Evolutionary conservation across 2,797 vertebrate genomes (phyloP), one percentile per base, ranked within the genome.

Genomic region (Pseudochromis fuscus): DNA sequence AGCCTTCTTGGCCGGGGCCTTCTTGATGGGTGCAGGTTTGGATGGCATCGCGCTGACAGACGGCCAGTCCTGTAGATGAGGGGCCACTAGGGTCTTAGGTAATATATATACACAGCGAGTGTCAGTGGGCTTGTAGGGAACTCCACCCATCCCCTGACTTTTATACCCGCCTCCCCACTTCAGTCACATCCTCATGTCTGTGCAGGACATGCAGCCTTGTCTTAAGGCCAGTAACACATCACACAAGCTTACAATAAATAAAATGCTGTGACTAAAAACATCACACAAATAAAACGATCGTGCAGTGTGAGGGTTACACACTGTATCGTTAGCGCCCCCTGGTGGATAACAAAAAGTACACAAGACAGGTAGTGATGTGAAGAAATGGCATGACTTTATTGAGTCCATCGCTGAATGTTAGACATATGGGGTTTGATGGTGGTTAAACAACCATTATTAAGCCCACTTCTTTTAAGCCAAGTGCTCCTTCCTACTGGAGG

Each of bases 321-420:
- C 24, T 27, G n/a, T 11, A 28, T 25, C 8, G 23, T 24, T 50
- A 45, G 44, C n/a, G 46, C 62, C 77, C 46, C 49, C 67, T 16
- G 23, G 61, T 42, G 84, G 82, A n/a, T 0, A 56, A 60, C 10
- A 44, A 40, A 8, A 44, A 0, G 0, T 25, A 65, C 64, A 51
- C 8, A 13, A 73, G 38, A 70, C 51, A 63, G 23, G 42, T 7
- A 37, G 10, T 69, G 75, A 86, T 69, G 67, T 82, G 81, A 90
- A 83, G 81, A 89, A n/a, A 92, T 92, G 92, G 84, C 90, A 92
- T 91, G 88, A 88, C 66, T 94, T 95, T 94, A 94, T 94, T 94
- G 86, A 87, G 81, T 91, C 87, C 88, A 74, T 81, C 84, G 87
- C 82, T 89, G 76, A 87, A 89, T 88, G 91, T 92, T 92, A 90